phyloP scores from a whole-genome alignment of 1,140 invertebrate genomes.

The Ostrea denselamellosa region DNA sequence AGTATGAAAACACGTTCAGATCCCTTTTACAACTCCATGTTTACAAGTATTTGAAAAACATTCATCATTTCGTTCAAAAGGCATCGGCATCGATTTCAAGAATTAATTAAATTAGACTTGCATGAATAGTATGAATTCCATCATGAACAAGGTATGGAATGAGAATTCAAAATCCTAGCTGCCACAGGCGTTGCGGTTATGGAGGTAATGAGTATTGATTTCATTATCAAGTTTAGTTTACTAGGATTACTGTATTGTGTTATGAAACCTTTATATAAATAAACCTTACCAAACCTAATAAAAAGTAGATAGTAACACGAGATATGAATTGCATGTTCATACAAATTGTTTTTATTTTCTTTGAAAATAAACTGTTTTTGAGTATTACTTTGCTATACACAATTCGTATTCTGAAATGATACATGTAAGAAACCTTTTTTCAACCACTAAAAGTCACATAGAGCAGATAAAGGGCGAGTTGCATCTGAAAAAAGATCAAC shows the following conservation, averaged over 20 bases:
- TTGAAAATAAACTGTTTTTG: neutral
- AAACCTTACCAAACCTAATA: too few species aligned
- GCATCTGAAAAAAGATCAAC: too few species aligned
- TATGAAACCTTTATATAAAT: neutral
- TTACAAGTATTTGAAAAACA: neutral
- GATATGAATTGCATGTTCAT: too few species aligned
- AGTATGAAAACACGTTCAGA: too few species aligned
- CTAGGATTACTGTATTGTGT: neutral
- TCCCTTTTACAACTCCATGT: too few species aligned
- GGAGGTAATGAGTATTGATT: neutral
- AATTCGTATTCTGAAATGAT: neutral
- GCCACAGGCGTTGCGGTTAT: neutral
- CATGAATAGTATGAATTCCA: neutral
- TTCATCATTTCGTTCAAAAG: neutral
- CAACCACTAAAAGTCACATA: too few species aligned
- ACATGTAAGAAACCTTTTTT: too few species aligned
- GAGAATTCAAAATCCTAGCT: neutral
- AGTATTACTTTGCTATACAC: neutral
- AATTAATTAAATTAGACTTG: conserved; percentile 28
- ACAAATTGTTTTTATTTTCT: too few species aligned
- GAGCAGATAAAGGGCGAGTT: too few species aligned
- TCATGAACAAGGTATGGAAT: neutral
- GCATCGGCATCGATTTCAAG: neutral
- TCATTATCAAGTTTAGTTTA: neutral
- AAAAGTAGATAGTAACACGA: too few species aligned